phyloP scores from a whole-genome alignment of 2,113 vertebrate species.

The Phylloscopus trochilus region DNA sequence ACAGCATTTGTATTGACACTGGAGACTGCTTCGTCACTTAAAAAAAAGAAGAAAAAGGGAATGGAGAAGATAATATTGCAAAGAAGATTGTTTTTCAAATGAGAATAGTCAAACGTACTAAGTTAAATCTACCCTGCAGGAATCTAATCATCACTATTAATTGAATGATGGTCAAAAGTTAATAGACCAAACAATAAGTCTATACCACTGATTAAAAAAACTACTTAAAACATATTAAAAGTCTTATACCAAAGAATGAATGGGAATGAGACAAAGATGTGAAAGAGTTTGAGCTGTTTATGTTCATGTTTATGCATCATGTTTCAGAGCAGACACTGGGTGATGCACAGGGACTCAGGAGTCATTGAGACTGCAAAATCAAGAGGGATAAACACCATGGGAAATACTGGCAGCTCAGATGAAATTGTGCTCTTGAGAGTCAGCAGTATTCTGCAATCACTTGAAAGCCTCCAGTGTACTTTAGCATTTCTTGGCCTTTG shows the following conservation, averaged over 20 bases:
- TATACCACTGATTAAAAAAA: neutral
- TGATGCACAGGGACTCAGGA: neutral
- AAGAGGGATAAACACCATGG: neutral
- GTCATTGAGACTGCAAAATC: neutral
- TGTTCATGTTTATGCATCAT: neutral
- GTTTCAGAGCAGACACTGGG: neutral
- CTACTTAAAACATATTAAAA: neutral
- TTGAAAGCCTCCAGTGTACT: neutral
- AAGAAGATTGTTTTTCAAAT: neutral
- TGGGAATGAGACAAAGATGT: neutral
- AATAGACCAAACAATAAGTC: neutral
- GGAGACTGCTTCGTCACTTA: neutral
- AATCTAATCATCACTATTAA: neutral
- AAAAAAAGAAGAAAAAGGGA: neutral
- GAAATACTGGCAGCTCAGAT: neutral
- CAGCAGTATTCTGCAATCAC: neutral
- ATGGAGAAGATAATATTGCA: neutral
- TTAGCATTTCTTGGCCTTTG: neutral
- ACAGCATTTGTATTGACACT: neutral
- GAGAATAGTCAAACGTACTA: neutral
- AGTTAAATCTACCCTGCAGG: neutral
- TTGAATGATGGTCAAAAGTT: neutral
- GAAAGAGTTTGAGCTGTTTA: neutral
- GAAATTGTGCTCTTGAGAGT: neutral
- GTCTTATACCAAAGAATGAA: neutral